Conservation (phyloP, 2,113 vertebrate species). For the Tachuris rubrigastra region DNA sequence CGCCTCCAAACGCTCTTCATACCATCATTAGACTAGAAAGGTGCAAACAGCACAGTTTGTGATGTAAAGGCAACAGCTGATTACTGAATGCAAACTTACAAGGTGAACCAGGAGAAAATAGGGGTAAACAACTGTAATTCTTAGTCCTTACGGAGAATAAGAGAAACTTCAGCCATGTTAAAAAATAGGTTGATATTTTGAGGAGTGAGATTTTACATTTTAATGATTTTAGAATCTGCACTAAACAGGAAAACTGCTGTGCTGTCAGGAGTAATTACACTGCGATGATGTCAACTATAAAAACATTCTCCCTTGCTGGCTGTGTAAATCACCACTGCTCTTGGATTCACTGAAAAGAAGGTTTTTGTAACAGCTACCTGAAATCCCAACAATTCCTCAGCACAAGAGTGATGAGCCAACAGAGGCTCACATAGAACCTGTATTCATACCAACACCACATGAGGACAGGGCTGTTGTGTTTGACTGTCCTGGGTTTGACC, state of each 20-base stretch:
- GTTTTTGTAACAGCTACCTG: neutral
- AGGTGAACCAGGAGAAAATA: neutral
- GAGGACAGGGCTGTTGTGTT: neutral
- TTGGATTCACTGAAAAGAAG: neutral
- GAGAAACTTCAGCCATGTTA: neutral
- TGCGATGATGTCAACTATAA: neutral
- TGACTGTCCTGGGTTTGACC: neutral
- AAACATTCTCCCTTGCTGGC: neutral
- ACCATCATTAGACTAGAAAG: neutral
- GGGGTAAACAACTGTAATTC: neutral
- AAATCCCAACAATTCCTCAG: neutral
- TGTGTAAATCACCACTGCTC: neutral
- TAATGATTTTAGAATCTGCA: neutral
- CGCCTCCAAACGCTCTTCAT: constrained; percentile 4
- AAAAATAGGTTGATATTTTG: neutral
- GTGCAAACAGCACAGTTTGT: neutral
- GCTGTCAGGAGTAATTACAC: neutral
- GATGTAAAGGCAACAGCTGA: neutral
- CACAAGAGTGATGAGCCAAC: neutral
- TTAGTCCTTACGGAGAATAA: neutral
- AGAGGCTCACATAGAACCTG: neutral
- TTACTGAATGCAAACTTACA: neutral
- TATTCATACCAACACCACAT: neutral
- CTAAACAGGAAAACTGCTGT: neutral
- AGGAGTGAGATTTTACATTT: neutral